Percentiles rank a stretch among this genome's conserved stretches.
phyloP scores from a whole-genome alignment of 2,888 invertebrate genomes.

The Lasioglossum calceatum region DNA sequence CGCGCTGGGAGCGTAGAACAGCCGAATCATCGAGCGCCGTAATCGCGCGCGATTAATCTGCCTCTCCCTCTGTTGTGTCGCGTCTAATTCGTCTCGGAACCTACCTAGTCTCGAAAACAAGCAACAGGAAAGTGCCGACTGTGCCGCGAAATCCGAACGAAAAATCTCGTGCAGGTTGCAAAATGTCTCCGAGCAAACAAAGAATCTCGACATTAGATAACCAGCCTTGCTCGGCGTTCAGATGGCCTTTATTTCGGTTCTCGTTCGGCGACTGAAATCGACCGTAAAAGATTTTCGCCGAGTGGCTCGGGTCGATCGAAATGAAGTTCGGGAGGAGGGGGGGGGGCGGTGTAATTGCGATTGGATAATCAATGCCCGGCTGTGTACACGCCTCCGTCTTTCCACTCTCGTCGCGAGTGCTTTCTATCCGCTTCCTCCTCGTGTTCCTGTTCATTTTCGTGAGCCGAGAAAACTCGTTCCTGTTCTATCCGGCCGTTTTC shows the following conservation, averaged over 20 bases:
- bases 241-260: background rate
- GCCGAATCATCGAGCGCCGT: constrained; percentile 10
- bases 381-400: constrained; percentile 9
- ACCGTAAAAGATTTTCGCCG: constrained; percentile 50
- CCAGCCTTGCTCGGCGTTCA: background rate
- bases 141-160: constrained; percentile 15
- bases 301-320: constrained; percentile 35
- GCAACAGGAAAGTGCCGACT: background rate
- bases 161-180: background rate
- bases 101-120: background rate
- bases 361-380: constrained; percentile 66
- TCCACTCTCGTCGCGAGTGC: background rate
- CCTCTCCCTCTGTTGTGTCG: background rate
- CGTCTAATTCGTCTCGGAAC: background rate
- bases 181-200: constrained; percentile 20
- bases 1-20: background rate
- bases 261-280: constrained; percentile 34
- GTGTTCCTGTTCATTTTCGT: background rate
- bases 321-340: constrained; percentile 27
- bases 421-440: background rate
- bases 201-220: constrained; percentile 11
- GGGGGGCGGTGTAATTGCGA: constrained; percentile 61
- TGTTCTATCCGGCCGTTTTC: constrained; percentile 1
- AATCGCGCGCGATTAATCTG: constrained; percentile 36
- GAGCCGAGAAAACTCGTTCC: constrained; percentile 9